Percentiles rank a stretch among this genome's conserved stretches.
phyloP scores from a whole-genome alignment of 2,888 invertebrate species.

The Drosophila peninsularis region DNA sequence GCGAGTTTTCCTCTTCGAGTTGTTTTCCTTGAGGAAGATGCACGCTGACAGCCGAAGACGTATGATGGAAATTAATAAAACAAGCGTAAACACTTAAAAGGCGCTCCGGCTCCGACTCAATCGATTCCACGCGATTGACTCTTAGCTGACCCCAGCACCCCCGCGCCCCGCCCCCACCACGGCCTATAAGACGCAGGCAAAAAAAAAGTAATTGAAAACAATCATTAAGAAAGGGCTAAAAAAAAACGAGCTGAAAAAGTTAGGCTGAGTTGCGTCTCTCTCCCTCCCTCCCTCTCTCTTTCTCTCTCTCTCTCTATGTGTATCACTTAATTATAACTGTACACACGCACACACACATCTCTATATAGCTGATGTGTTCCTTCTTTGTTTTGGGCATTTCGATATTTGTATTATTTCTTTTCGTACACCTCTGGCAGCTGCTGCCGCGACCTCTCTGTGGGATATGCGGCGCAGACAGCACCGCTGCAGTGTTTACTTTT shows the following conservation, averaged over 20 bases:
- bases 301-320: constrained; percentile 41
- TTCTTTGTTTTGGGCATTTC: constrained; percentile 4
- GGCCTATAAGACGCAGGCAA: constrained; percentile 13
- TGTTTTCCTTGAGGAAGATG: constrained; percentile 24
- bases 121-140: constrained; percentile 62
- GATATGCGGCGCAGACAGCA: constrained; percentile 36
- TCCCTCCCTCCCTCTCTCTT: background rate
- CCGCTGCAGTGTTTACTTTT: constrained; percentile 61
- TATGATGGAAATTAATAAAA: constrained; percentile 82
- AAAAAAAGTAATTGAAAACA: constrained; percentile 72
- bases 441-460: constrained; percentile 49
- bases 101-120: constrained; percentile 65
- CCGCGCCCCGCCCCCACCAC: background rate
- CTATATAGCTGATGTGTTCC: constrained; percentile 1
- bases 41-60: constrained; percentile 75
- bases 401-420: constrained; percentile 26
- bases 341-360: constrained; percentile 41
- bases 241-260: constrained; percentile 19
- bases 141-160: constrained; percentile 13
- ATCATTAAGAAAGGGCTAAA: constrained; percentile 25
- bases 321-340: constrained; percentile 79
- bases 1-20: constrained; percentile 24
- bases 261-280: constrained; percentile 1
- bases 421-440: constrained; percentile 22
- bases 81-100: constrained; percentile 81